phyloP scores from a whole-genome alignment of 2,888 invertebrate genomes.

The Eulithis testata region DNA sequence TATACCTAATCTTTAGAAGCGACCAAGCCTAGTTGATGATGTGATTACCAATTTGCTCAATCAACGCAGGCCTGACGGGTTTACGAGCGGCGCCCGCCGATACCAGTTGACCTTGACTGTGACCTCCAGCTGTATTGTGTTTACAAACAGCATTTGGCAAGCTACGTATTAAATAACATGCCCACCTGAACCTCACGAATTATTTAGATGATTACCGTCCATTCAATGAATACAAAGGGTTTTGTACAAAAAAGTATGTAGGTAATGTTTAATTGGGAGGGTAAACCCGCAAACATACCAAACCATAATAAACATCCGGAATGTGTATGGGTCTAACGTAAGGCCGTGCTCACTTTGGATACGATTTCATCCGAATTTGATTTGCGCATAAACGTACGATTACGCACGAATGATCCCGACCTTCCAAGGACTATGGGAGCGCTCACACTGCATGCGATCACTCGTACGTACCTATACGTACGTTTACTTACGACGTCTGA shows the following conservation, averaged over 20 bases:
- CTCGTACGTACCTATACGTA: too few species aligned
- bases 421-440: too few species aligned
- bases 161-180: not conserved
- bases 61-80: not conserved
- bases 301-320: too few species aligned
- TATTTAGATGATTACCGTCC: too few species aligned
- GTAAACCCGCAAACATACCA: too few species aligned
- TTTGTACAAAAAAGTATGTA: not conserved
- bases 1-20: not conserved
- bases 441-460: too few species aligned
- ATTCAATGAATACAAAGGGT: not conserved
- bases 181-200: not conserved
- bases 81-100: not conserved
- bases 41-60: constrained; percentile 2
- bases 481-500: too few species aligned
- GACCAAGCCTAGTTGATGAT: not conserved
- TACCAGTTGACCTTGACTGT: constrained; percentile 2
- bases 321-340: too few species aligned
- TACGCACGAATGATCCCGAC: too few species aligned
- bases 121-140: not conserved
- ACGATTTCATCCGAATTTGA: too few species aligned
- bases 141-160: not conserved
- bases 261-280: not conserved
- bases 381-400: too few species aligned
- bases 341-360: too few species aligned